Evolutionary conservation across 2,797 vertebrate genomes (phyloP).

Genomic region (Melopsittacus undulatus): DNA sequence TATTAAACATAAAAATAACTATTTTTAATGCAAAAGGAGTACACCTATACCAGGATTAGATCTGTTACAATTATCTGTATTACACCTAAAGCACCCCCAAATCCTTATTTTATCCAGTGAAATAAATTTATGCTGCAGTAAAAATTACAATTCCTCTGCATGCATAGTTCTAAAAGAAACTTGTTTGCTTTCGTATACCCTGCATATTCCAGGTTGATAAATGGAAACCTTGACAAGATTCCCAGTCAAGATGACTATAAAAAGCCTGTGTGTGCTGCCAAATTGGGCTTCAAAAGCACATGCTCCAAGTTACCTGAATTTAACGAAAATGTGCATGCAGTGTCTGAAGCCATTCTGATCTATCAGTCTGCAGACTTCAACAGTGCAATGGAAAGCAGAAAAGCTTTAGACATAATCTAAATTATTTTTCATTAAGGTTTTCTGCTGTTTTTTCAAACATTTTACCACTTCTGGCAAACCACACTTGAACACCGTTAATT

Average conservation of each 20-base stretch:
- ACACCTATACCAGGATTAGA: neutral
- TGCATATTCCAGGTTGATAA: neutral
- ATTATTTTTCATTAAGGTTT: neutral
- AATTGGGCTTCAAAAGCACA: neutral
- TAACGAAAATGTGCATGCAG: neutral
- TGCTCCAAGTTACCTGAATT: neutral
- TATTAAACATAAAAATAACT: neutral
- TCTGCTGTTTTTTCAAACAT: neutral
- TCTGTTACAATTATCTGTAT: neutral
- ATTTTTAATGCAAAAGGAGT: neutral
- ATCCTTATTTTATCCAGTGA: neutral
- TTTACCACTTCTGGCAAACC: neutral
- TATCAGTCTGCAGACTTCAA: neutral
- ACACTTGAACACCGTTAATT: neutral
- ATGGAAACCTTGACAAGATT: neutral
- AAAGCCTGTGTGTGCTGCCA: neutral
- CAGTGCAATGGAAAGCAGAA: neutral
- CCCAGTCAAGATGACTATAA: neutral
- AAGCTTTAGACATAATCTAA: neutral
- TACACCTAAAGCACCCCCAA: neutral
- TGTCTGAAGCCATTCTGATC: neutral
- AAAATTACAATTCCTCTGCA: neutral
- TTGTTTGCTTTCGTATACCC: neutral
- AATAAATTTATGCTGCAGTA: neutral
- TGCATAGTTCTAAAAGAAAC: neutral